Evolutionary conservation across 2,888 invertebrate genomes (phyloP).

Genomic region (Catotricha subobsoleta): DNA sequence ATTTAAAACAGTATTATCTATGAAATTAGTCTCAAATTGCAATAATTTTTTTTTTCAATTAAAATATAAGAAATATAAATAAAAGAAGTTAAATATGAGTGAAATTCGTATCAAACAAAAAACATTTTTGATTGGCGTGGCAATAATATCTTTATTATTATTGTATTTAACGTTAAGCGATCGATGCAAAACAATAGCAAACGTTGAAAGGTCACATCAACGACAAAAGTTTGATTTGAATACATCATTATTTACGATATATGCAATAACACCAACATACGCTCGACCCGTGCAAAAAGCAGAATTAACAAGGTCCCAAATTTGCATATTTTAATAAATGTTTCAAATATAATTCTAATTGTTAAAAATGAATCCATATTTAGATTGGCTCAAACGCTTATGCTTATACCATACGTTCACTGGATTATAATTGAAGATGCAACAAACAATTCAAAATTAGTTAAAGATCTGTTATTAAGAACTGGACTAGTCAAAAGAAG

Average conservation of each 20-base stretch:
- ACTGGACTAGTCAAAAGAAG: constrained; percentile 27
- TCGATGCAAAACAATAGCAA: not conserved
- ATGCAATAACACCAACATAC: constrained; percentile 86
- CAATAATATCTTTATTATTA: constrained; percentile 2
- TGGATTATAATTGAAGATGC: constrained; percentile 92
- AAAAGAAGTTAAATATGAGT: constrained; percentile 1
- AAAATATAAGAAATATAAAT: too few relatives aligned
- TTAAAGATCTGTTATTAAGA: constrained; percentile 47
- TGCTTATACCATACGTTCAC: constrained; percentile 70
- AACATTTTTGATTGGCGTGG: constrained; percentile 2
- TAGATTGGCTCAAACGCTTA: constrained; percentile 71
- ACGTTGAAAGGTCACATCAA: not conserved
- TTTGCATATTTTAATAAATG: not conserved
- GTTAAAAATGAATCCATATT: constrained; percentile 11
- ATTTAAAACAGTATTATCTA: too few relatives aligned
- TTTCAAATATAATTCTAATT: not conserved
- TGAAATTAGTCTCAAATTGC: too few relatives aligned
- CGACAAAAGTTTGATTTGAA: not conserved
- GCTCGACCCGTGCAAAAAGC: constrained; percentile 78
- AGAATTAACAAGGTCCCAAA: constrained; percentile 60
- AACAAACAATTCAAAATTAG: constrained; percentile 44
- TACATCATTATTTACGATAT: constrained; percentile 47
- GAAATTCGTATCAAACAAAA: constrained; percentile 8
- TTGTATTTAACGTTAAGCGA: constrained; percentile 4
- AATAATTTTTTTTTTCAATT: too few relatives aligned